Conservation (phyloP, 1,140 invertebrate genomes). For the Euura saliciscinereae region DNA sequence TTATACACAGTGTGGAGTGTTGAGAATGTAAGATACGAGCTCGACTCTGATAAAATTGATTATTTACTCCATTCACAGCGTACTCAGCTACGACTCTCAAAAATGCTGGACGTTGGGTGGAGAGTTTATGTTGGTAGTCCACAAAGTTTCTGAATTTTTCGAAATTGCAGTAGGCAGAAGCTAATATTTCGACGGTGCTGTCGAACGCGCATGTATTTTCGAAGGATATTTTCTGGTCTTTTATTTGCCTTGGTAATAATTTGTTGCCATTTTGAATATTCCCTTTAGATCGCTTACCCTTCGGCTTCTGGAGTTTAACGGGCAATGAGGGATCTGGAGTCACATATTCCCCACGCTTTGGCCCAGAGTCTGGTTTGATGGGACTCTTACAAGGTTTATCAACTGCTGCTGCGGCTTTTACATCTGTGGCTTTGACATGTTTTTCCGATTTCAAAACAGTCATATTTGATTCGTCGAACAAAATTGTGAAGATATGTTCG, state of each 20-base stretch:
- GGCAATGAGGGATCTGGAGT: not conserved
- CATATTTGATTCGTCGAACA: not conserved
- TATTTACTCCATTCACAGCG: not conserved
- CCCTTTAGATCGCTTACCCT: not conserved
- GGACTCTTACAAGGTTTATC: not conserved
- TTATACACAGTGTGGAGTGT: not conserved
- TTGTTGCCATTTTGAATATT: not conserved
- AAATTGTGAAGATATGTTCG: not conserved
- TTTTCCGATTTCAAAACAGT: not conserved
- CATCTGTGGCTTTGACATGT: not conserved
- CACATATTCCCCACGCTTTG: not conserved
- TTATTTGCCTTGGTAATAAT: not conserved
- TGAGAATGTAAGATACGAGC: not conserved
- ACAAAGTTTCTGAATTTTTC: not conserved
- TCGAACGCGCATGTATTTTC: not conserved
- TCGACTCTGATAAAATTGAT: not conserved
- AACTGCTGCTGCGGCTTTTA: not conserved
- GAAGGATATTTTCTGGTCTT: not conserved
- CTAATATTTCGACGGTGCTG: not conserved
- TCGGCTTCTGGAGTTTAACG: not conserved
- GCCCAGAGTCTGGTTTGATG: not conserved
- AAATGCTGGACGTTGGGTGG: not conserved
- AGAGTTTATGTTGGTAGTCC: not conserved
- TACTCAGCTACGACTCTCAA: not conserved
- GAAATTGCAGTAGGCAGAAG: not conserved